Percentiles rank a stretch among this genome's conserved stretches.
phyloP scores from a whole-genome alignment of 2,113 vertebrate species.

The Hemibagrus wyckioides region DNA sequence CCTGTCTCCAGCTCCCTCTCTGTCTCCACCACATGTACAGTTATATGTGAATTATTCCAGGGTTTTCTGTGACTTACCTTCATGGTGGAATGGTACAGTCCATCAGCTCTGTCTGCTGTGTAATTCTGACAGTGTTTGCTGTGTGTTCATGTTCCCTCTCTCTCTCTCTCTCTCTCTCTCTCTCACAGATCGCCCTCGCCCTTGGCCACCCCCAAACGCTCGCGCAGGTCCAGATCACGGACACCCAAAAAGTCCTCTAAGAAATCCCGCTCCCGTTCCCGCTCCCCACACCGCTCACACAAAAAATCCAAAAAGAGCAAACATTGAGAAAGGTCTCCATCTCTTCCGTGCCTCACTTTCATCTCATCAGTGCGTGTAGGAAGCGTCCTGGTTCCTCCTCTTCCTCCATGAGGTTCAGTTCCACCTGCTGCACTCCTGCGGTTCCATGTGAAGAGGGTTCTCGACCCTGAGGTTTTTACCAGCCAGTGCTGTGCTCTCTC shows the following conservation, averaged over 20 bases:
- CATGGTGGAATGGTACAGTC: background rate
- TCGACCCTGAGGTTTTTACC: slow-evolving; percentile 30
- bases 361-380: slow-evolving; percentile 35
- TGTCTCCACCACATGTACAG: background rate
- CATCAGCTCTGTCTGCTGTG: background rate
- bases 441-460: slow-evolving; percentile 29
- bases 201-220: slow-evolving; percentile 94
- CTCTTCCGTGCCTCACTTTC: slow-evolving; percentile 39
- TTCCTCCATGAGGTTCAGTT: slow-evolving; percentile 17
- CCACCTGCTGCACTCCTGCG: slow-evolving; percentile 17
- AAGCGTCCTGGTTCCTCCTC: slow-evolving; percentile 10
- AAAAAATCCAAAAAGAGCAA: slow-evolving; percentile 99
- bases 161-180: background rate
- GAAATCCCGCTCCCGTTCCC: slow-evolving; percentile 95
- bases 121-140: background rate
- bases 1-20: background rate
- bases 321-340: slow-evolving; percentile 83
- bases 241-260: slow-evolving; percentile 96
- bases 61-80: background rate
- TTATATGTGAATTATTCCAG: background rate
- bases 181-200: slow-evolving; percentile 86
- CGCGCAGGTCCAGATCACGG: slow-evolving; percentile 89
- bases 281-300: slow-evolving; percentile 97
- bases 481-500: slow-evolving; percentile 6
- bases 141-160: background rate